phyloP scores from a whole-genome alignment of 2,888 invertebrate species.

The Cenopis cana region DNA sequence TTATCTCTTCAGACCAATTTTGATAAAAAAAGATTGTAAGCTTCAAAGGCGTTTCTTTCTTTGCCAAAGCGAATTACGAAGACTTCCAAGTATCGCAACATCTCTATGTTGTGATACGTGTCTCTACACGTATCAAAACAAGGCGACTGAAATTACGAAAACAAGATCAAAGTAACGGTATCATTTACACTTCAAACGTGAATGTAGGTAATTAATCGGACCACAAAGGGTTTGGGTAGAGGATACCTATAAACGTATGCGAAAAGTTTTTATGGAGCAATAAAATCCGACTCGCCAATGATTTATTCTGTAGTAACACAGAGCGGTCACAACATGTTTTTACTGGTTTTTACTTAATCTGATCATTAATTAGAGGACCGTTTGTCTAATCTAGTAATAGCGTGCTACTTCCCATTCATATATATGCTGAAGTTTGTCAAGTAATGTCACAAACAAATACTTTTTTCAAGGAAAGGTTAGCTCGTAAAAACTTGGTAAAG shows the following conservation, averaged over 20 bases:
- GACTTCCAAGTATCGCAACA: slow-evolving; percentile 25
- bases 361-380: slow-evolving; percentile 19
- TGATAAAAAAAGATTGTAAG: slow-evolving; percentile 2
- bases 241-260: slow-evolving; percentile 30
- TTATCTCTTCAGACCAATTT: not conserved
- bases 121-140: slow-evolving; percentile 27
- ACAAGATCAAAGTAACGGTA: slow-evolving; percentile 40
- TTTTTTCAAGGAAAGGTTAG: not conserved
- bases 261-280: slow-evolving; percentile 38
- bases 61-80: not conserved
- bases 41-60: slow-evolving; percentile 7
- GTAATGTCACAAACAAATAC: not conserved
- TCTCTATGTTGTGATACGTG: too few species aligned
- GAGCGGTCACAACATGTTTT: slow-evolving; percentile 26
- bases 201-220: slow-evolving; percentile 37
- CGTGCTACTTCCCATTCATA: too few species aligned
- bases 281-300: slow-evolving; percentile 32
- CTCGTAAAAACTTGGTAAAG: not conserved
- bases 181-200: slow-evolving; percentile 42
- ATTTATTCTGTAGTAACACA: slow-evolving; percentile 23
- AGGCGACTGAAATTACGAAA: slow-evolving; percentile 23
- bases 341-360: slow-evolving; percentile 26
- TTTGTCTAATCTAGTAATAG: slow-evolving; percentile 10
- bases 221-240: slow-evolving; percentile 34
- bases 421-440: not conserved